A percentile compares a stretch with the other conserved stretches of the same genome.
Conservation (phyloP, 1,140 invertebrate species). For the Drosophila sechellia region DNA sequence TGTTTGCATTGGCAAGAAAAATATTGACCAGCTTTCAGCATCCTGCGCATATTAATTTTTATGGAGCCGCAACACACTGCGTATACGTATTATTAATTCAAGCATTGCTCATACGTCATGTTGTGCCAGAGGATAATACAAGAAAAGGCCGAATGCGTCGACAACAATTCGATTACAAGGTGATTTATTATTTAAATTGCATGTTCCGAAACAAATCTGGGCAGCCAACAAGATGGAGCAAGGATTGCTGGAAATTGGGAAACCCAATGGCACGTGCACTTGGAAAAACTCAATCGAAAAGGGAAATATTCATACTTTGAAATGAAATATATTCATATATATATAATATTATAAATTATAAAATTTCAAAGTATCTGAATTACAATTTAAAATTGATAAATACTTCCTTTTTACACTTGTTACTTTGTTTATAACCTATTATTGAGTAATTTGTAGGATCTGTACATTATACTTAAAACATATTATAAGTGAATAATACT, state of each 20-base stretch:
- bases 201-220: constrained; percentile 24
- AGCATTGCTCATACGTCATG: constrained; percentile 56
- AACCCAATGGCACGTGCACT: constrained; percentile 20
- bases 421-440: too few species aligned
- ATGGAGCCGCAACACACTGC: constrained; percentile 13
- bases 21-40: constrained; percentile 7
- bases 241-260: constrained; percentile 4
- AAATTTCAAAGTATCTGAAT: too few species aligned
- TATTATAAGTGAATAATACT: too few species aligned
- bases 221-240: constrained; percentile 13
- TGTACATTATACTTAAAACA: too few species aligned
- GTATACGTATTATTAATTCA: constrained; percentile 70
- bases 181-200: constrained; percentile 72
- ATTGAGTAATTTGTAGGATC: too few species aligned
- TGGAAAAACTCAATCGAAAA: background rate
- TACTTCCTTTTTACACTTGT: too few species aligned
- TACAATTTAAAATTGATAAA: too few species aligned
- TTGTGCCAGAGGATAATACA: constrained; percentile 26
- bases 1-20: background rate
- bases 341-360: too few species aligned
- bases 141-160: constrained; percentile 19
- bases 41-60: constrained; percentile 4
- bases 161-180: constrained; percentile 50
- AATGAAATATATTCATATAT: background rate
- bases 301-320: background rate